Evolutionary conservation across 2,888 invertebrate genomes (phyloP), one percentile per base, ranked within the genome.

Genomic region (Mactromeris polynyma): DNA sequence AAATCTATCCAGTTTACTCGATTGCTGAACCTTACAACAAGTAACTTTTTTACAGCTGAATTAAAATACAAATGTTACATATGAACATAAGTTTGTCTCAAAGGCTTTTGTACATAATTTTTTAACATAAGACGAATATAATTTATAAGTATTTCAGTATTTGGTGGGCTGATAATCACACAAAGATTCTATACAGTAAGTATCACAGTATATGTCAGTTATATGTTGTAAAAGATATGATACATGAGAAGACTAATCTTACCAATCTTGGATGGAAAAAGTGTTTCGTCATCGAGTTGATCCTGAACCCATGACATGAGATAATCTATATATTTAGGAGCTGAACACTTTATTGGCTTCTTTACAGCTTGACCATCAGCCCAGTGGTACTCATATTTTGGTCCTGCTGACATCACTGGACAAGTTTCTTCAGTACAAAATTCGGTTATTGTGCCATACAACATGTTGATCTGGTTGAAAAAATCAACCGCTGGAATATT

Each of bases 301-400:
- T 99, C 99, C 97, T 99, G 99, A 88, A 99, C 99, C 99, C 99
- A 99, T 36, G 99, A 99, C 99, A 99, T 99, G 94, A 99, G 97
- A 97, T 99, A 99, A 97, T 99, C 99, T 95, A 99, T 99, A 97
- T 99, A 99, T 97, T 99, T 99, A 83, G 99, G 99, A 85, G 99
- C 99, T 81, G 99, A 99, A 97, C 99, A 99, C 97, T 99, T 99
- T 95, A 99, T 99, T 77, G 99, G 99, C 97, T 99, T 99, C 97
- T 99, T 97, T 46, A 99, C 99, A 0, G 99, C 99, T 96, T 98
- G 98, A 0, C 99, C 99, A 97, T 99, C 99, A 0, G 99, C 99
- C 99, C 99, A 99, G 97, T 99, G 99, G 97, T 99, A 99, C 97
- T 99, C 99, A 96, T 99, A 99, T 97, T 99, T 99, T 92, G 99